A percentile compares a stretch with the other conserved stretches of the same genome.
These are phyloP conservation scores for Parnassius smintheus DNA, from an alignment of 2,888 invertebrate genomes.

Conservation along the genomic window DNA sequence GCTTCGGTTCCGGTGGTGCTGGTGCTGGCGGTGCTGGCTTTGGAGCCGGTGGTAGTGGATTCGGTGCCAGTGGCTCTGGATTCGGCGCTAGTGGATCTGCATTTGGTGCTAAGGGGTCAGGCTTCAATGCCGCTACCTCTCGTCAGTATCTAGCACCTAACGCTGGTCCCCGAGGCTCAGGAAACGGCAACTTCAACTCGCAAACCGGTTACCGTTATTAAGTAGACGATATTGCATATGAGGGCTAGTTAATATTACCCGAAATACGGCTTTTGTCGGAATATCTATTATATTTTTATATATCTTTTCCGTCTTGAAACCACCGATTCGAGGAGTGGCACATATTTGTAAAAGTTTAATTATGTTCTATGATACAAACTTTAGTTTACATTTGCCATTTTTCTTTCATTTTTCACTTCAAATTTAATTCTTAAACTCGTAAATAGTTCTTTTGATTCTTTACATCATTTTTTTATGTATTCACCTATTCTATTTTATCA, in stretches of 20 bases:
- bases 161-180: slow-evolving; percentile 60
- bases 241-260: slow-evolving; percentile 19
- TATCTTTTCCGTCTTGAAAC: slow-evolving; percentile 9
- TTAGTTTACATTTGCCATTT: no score
- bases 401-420: no score
- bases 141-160: slow-evolving; percentile 72
- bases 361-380: no score
- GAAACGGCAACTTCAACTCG: slow-evolving; percentile 71
- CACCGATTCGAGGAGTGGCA: slow-evolving; percentile 18
- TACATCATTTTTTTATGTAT: not conserved
- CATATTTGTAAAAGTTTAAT: no score
- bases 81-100: slow-evolving; percentile 34
- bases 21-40: slow-evolving; percentile 32
- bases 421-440: no score
- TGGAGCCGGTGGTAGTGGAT: slow-evolving; percentile 29
- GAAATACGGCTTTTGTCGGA: slow-evolving; percentile 17
- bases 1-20: slow-evolving; percentile 36
- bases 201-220: slow-evolving; percentile 73
- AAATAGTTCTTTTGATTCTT: not conserved
- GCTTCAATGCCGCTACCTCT: slow-evolving; percentile 54
- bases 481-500: slow-evolving; percentile 5
- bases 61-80: slow-evolving; percentile 28
- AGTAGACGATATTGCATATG: slow-evolving; percentile 30
- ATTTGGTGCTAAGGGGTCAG: slow-evolving; percentile 30
- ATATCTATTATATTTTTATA: slow-evolving; percentile 6